Evolutionary conservation across 2,113 vertebrate species (phyloP), one percentile per base, ranked within the genome.

Genomic region (Abramis brama): DNA sequence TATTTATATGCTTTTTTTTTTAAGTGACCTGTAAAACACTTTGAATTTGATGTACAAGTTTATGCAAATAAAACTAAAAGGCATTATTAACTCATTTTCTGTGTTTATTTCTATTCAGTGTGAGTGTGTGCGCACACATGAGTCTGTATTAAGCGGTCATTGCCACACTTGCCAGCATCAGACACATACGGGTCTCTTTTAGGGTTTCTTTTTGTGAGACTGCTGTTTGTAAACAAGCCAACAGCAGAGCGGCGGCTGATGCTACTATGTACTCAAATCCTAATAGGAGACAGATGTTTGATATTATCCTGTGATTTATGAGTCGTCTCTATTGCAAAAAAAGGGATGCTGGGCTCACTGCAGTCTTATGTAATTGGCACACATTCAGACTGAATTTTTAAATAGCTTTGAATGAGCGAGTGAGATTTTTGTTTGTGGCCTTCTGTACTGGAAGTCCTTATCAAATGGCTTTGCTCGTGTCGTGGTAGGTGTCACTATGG

Each of bases 401-500:
- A 75, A 75, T 75, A 75, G 71, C 71, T 75, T 47, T 74, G 60
- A 45, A 57, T 36, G 36, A 55, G 13, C 43, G 11, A 60, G 43
- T 70, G 25, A 21, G 36, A 62, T 39, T 70, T 83, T 71, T 36
- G 11, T 25, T 45, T 80, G 55, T 81, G 57, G 30, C 60, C 45
- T 64, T 19, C 70, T 25, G 33, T 25, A 33, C 43, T 59, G 15
- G 79, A 73, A 19, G 19, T 12, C 33, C 27, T 55, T n/a, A 75
- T 52, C 17, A 71, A 27, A 59, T 3, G 23, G 45, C 43, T 73
- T 47, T 45, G 78, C 59, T 55, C 60, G 39, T 71, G 17, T 11
- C 30, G 17, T 62, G 23, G 23, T 66, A 70, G 74, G 52, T 78
- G 73, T 78, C 91, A 88, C 88, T 79, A 86, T 84, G 64, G 86